phyloP scores from a whole-genome alignment of 2,888 invertebrate genomes.

The Eueremaeus valkanovi region DNA sequence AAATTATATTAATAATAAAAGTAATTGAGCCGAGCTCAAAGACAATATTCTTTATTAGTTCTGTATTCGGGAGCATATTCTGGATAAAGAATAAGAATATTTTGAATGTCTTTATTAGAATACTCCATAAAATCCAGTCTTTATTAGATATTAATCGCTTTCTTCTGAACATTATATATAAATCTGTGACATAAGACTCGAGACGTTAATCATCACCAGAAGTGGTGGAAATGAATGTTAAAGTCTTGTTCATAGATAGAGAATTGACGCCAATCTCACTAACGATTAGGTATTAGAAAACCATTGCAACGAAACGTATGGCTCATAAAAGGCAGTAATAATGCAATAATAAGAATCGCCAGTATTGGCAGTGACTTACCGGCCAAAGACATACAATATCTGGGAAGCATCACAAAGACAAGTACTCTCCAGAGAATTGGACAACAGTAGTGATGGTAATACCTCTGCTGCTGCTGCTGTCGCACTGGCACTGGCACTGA shows the following conservation, averaged over 20 bases:
- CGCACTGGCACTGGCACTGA: background rate
- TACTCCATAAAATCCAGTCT: no score
- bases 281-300: background rate
- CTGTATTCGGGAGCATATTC: no score
- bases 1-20: no score
- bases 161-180: background rate
- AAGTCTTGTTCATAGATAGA: background rate
- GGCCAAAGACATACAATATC: slow-evolving; percentile 12
- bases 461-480: background rate
- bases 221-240: background rate
- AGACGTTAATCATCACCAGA: background rate
- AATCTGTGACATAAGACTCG: background rate
- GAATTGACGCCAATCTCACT: background rate
- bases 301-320: background rate
- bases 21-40: no score
- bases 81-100: no score
- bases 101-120: no score
- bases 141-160: no score
- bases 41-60: no score
- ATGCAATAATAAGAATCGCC: background rate
- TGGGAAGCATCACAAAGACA: slow-evolving; percentile 19
- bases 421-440: slow-evolving; percentile 18
- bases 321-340: background rate
- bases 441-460: background rate
- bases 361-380: background rate